These are phyloP conservation scores for Lucinisca nassula DNA, from an alignment of 2,888 invertebrate genomes.

Conservation along the genomic window DNA sequence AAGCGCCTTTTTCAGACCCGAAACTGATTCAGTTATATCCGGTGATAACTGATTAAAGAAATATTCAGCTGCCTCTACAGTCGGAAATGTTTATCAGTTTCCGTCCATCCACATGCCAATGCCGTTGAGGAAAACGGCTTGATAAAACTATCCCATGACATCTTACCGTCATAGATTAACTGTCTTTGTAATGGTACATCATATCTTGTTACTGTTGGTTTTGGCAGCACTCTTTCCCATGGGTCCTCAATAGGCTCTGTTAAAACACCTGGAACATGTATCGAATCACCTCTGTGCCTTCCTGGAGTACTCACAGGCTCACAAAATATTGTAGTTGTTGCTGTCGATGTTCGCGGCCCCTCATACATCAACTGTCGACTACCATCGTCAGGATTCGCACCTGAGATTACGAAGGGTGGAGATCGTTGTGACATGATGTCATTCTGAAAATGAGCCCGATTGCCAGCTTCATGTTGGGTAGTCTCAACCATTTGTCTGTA, in stretches of 20 bases:
- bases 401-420: background rate
- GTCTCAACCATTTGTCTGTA: background rate
- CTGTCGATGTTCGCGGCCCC: background rate
- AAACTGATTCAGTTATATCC: constrained; percentile 22
- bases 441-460: background rate
- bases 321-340: too few species aligned
- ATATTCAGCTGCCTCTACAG: constrained; percentile 51
- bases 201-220: too few species aligned
- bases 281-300: too few species aligned
- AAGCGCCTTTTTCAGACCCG: constrained; percentile 17
- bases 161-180: constrained; percentile 29
- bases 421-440: background rate
- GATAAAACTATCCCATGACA: constrained; percentile 35
- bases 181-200: constrained; percentile 24
- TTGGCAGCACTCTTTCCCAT: too few species aligned
- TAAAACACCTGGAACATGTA: too few species aligned
- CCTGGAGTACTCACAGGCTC: too few species aligned
- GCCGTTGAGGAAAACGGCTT: constrained; percentile 25
- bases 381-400: background rate
- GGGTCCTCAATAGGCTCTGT: too few species aligned
- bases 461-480: background rate
- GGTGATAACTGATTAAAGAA: constrained; percentile 44
- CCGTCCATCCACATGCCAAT: constrained; percentile 31
- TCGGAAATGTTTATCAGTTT: constrained; percentile 42
- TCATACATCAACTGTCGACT: background rate